These are phyloP conservation scores for Brachystomella parvula DNA, from an alignment of 1,140 invertebrate species.

Conservation along the genomic window DNA sequence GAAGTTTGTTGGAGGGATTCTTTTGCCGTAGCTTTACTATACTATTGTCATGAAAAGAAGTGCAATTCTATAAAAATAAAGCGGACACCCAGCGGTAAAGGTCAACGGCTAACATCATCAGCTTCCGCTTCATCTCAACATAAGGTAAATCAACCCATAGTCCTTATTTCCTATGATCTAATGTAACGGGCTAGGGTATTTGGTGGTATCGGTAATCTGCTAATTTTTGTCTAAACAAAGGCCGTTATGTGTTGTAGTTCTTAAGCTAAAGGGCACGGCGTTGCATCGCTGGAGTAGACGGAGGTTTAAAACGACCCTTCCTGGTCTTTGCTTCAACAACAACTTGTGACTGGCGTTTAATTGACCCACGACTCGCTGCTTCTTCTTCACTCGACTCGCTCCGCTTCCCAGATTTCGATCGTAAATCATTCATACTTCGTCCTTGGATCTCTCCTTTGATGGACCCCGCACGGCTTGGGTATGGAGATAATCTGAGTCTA, in stretches of 20 bases:
- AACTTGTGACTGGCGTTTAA: conserved; percentile 73
- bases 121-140: neutral
- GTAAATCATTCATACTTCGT: neutral
- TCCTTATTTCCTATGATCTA: neutral
- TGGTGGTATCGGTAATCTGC: no score
- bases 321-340: conserved; percentile 73
- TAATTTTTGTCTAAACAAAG: neutral
- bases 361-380: conserved; percentile 62
- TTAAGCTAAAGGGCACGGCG: neutral
- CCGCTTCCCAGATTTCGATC: neutral
- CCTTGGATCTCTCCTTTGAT: neutral
- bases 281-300: neutral
- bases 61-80: no score
- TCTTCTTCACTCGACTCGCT: conserved; percentile 56
- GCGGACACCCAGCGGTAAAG: no score
- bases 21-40: no score
- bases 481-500: neutral
- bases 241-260: neutral
- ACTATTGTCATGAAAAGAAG: no score
- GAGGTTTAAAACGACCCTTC: conserved; percentile 38
- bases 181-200: neutral
- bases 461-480: neutral
- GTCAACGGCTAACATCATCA: neutral
- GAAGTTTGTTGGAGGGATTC: no score
- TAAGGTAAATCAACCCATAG: neutral